These are phyloP conservation scores for Myripristis murdjan DNA, from an alignment of 2,797 vertebrate species.

Conservation along the genomic window DNA sequence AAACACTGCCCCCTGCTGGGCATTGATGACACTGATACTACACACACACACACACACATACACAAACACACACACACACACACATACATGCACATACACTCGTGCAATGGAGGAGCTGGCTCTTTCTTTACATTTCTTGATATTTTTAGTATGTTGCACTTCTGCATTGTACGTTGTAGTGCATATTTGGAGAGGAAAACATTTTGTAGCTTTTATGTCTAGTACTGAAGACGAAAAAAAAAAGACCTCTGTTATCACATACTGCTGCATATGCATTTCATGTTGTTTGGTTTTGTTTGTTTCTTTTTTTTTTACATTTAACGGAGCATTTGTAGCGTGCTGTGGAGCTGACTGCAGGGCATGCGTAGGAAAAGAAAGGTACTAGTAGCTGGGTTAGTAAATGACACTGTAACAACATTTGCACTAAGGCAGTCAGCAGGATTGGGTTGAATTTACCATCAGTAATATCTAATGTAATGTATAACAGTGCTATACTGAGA, in stretches of 20 bases:
- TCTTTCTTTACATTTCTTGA: conserved; percentile 59
- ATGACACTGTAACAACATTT: conserved; percentile 35
- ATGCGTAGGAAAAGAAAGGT: conserved; percentile 18
- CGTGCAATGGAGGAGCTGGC: conserved; percentile 68
- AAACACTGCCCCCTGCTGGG: conserved; percentile 77
- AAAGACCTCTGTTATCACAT: conserved; percentile 23
- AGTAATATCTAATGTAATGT: conserved; percentile 21
- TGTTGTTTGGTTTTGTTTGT: conserved; percentile 12
- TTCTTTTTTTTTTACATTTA: conserved; percentile 11
- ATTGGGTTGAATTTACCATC: conserved; percentile 8
- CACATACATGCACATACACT: conserved; percentile 12
- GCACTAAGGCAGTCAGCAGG: conserved; percentile 41
- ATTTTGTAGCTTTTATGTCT: conserved; percentile 64
- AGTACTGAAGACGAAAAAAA: conserved; percentile 35
- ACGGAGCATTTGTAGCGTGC: conserved; percentile 21
- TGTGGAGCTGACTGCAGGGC: conserved; percentile 34
- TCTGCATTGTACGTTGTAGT: conserved; percentile 64
- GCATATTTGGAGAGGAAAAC: conserved; percentile 47
- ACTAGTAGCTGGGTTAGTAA: not conserved
- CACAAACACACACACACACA: conserved; percentile 5
- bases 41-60: conserved; percentile 13
- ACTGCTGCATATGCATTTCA: conserved; percentile 33
- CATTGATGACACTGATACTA: not conserved
- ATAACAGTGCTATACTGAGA: conserved; percentile 39
- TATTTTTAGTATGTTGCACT: conserved; percentile 45